Conservation (phyloP, 2,797 vertebrate species). For the Acanthurus lineatus region DNA sequence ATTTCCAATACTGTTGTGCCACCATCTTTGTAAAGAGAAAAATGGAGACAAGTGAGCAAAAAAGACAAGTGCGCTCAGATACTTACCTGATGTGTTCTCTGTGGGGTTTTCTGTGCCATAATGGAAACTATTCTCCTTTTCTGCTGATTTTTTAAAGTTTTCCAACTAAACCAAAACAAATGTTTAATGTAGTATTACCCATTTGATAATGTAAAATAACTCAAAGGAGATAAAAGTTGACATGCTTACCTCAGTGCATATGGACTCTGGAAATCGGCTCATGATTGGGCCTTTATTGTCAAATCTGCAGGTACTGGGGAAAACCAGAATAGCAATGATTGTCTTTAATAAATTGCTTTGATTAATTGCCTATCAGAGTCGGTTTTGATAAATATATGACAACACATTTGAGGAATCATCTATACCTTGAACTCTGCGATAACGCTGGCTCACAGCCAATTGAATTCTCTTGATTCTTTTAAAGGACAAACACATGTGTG, state of each 20-base stretch:
- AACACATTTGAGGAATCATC: too few relatives aligned
- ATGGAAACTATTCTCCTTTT: constrained; percentile 59
- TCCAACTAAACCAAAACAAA: constrained; percentile 71
- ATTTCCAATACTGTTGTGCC: background rate
- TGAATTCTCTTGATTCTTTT: constrained; percentile 66
- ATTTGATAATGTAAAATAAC: background rate
- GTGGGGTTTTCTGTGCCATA: constrained; percentile 68
- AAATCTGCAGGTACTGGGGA: constrained; percentile 73
- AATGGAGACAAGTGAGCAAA: background rate
- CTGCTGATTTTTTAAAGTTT: constrained; percentile 63
- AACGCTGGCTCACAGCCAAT: constrained; percentile 77
- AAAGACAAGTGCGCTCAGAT: background rate
- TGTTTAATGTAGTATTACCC: constrained; percentile 1
- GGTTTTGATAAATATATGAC: too few relatives aligned
- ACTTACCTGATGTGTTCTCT: constrained; percentile 71
- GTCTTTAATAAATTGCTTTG: background rate
- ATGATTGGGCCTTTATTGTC: constrained; percentile 60
- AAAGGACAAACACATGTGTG: constrained; percentile 3
- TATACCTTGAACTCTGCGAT: constrained; percentile 77
- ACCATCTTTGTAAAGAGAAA: constrained; percentile 3
- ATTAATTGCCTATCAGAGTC: too few relatives aligned
- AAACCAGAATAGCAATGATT: constrained; percentile 9
- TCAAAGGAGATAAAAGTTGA: background rate
- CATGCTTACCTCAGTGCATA: constrained; percentile 80
- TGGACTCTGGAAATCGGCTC: constrained; percentile 69